These are phyloP conservation scores for Styela clava DNA, from an alignment of 23 tunicate genomes.

Conservation along the genomic window DNA sequence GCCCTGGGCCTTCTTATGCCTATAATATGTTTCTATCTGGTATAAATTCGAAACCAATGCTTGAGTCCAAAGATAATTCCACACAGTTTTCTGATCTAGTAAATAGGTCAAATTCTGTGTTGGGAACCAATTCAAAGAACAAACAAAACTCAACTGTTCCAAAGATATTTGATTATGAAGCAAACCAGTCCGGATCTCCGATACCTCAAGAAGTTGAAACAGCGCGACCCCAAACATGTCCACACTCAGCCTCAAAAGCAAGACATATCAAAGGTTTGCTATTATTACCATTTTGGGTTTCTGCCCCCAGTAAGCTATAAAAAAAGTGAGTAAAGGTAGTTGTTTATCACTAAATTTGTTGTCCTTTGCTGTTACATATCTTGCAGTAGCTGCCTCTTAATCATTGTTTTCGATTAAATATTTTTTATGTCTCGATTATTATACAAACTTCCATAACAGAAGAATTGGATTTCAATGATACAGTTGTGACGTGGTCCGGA, in stretches of 20 bases:
- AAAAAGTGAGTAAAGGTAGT: too few relatives aligned
- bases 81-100: neutral
- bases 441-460: neutral
- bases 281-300: too few relatives aligned
- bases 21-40: slow-evolving; percentile 19
- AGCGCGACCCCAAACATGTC: slow-evolving; percentile 81
- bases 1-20: slow-evolving; percentile 13
- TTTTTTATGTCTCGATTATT: too few relatives aligned
- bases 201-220: slow-evolving; percentile 28
- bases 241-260: slow-evolving; percentile 57
- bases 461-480: slow-evolving; percentile 34
- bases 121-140: neutral
- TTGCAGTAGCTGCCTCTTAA: too few relatives aligned
- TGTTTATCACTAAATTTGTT: too few relatives aligned
- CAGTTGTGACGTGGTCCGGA: slow-evolving; percentile 85
- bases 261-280: neutral
- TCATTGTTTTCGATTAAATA: too few relatives aligned
- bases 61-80: neutral
- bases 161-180: slow-evolving; percentile 12
- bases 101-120: neutral
- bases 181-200: neutral
- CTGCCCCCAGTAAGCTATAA: too few relatives aligned
- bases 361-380: too few relatives aligned
- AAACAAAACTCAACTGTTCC: neutral
- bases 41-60: neutral